Evolutionary conservation across 1,140 invertebrate species (phyloP).

Genomic region (Trichomalopsis sarcophagae): DNA sequence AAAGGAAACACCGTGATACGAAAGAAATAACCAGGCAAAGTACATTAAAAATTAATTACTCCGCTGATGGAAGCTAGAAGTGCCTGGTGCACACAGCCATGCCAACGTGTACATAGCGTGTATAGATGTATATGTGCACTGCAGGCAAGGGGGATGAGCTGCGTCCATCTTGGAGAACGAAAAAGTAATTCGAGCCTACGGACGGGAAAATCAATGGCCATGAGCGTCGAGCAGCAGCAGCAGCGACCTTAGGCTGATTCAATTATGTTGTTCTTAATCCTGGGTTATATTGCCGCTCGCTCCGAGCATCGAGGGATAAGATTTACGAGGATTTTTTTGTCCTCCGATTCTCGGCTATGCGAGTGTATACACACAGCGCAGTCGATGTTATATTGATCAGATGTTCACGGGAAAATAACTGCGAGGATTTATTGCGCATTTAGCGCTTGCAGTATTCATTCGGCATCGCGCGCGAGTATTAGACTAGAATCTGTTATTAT

Average conservation of each 20-base stretch:
- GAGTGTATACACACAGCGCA: not conserved
- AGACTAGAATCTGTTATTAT: not conserved
- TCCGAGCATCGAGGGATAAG: constrained; percentile 39
- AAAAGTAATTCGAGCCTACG: constrained; percentile 51
- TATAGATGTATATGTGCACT: not conserved
- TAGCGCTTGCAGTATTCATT: not conserved
- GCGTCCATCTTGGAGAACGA: constrained; percentile 45
- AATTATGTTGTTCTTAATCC: constrained; percentile 50
- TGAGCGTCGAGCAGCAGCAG: not conserved
- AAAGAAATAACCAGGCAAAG: constrained; percentile 75
- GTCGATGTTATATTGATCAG: constrained; percentile 6
- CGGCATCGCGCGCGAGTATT: not conserved
- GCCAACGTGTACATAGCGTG: not conserved
- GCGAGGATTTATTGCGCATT: not conserved
- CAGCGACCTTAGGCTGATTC: constrained; percentile 32
- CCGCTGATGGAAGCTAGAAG: constrained; percentile 75
- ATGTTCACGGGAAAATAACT: not conserved
- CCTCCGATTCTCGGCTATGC: not conserved
- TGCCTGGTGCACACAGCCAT: constrained; percentile 58
- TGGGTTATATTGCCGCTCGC: constrained; percentile 31
- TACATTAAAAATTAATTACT: constrained; percentile 77
- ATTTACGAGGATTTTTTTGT: constrained; percentile 43
- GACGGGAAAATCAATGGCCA: constrained; percentile 41
- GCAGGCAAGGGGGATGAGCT: not conserved
- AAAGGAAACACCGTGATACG: constrained; percentile 69